These are phyloP conservation scores for Jacana jacana DNA, from an alignment of 2,113 vertebrate genomes.

Conservation along the genomic window DNA sequence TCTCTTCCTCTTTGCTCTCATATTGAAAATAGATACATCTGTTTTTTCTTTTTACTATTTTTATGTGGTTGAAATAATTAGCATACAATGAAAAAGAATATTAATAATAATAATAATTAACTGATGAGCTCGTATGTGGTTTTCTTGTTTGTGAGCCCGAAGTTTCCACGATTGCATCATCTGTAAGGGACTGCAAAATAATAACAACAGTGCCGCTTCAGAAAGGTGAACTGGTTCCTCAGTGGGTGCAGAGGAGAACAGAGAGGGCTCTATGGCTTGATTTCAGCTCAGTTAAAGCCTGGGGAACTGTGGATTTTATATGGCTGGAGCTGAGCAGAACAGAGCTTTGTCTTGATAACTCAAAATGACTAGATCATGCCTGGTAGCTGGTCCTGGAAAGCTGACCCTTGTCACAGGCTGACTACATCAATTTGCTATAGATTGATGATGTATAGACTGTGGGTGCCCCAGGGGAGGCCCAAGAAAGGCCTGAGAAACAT, in stretches of 20 bases:
- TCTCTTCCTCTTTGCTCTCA: not conserved
- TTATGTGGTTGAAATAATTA: not conserved
- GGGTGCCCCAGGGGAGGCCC: slow-evolving; percentile 24
- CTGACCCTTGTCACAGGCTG: slow-evolving; percentile 57
- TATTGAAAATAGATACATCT: not conserved
- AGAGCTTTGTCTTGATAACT: slow-evolving; percentile 53
- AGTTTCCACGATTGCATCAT: not conserved
- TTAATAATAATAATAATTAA: not conserved
- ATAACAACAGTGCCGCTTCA: not conserved
- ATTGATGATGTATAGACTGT: slow-evolving; percentile 43
- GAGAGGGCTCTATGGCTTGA: not conserved
- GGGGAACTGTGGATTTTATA: not conserved
- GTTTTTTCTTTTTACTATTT: not conserved
- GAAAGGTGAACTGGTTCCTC: not conserved
- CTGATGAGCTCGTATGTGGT: not conserved
- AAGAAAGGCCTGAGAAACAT: slow-evolving; percentile 37
- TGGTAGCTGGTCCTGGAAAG: slow-evolving; percentile 54
- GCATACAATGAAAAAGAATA: not conserved
- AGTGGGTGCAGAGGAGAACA: not conserved
- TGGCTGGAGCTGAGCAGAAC: not conserved
- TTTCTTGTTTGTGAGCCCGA: not conserved
- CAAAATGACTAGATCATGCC: slow-evolving; percentile 62
- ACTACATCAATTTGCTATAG: slow-evolving; percentile 56
- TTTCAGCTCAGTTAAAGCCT: not conserved
- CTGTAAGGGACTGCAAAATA: not conserved